A percentile compares a stretch with the other conserved stretches of the same genome.
These are phyloP conservation scores for Lasioglossum marginatum DNA, from an alignment of 2,888 invertebrate genomes.

Conservation along the genomic window DNA sequence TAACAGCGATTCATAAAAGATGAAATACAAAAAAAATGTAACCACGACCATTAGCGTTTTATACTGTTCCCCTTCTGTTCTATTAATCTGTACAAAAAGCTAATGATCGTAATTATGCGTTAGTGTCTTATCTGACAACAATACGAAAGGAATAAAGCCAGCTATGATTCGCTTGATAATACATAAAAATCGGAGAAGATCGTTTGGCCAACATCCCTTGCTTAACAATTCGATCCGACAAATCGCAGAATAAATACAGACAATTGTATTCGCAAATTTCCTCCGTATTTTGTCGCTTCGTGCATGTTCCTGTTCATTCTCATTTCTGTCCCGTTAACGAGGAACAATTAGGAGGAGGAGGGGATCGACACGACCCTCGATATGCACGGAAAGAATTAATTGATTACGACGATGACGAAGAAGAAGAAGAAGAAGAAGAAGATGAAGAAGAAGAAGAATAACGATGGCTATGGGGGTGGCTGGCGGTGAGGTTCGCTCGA, in stretches of 20 bases:
- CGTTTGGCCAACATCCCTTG: slow-evolving; percentile 6
- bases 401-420: background rate
- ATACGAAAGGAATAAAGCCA: background rate
- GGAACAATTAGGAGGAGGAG: slow-evolving; percentile 3
- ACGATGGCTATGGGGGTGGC: slow-evolving; percentile 40
- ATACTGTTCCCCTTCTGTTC: background rate
- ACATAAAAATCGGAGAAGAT: background rate
- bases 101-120: background rate
- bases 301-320: background rate
- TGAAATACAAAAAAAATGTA: background rate
- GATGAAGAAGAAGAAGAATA: slow-evolving; percentile 31
- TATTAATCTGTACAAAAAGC: background rate
- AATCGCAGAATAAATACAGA: slow-evolving; percentile 52
- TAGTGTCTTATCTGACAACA: background rate
- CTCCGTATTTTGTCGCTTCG: background rate
- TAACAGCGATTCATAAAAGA: background rate
- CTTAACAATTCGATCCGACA: slow-evolving; percentile 41
- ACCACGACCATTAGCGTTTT: background rate
- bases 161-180: background rate
- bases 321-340: background rate
- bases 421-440: background rate
- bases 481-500: slow-evolving; percentile 13
- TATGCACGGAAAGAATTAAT: slow-evolving; percentile 52
- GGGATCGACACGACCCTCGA: slow-evolving; percentile 33
- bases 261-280: slow-evolving; percentile 27